Base-by-base conservation (phyloP, 2,888 invertebrate species). In the Scotopteryx bipunctaria region DNA sequence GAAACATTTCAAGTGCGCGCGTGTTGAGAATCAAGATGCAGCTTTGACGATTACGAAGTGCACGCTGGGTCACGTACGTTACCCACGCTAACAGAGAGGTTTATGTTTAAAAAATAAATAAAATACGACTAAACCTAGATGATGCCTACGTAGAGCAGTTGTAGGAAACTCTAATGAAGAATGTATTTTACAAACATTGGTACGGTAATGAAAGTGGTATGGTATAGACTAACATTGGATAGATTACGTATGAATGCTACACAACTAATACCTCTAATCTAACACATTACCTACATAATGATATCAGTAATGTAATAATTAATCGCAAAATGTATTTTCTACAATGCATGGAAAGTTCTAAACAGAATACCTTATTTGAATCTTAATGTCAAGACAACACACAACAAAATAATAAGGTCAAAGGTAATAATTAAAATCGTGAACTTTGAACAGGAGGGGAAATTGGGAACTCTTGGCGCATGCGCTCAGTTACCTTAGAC, bases 391-490 rank as follows among this genome's bases (percentile, higher is more conserved):
- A 43, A 44, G 21, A 33, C 11, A 49, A 40, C 45, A 42, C 44
- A 43, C 16, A 37, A 8, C 3, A 59, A 55, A 35, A 48, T 61
- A 47, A 40, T 62, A 66, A 66, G 64, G 67, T 64, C 59, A 51
- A 59, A 58, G 58, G 61, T 65, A 58, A 63, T 23, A 53, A 71
- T 71, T 67, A 61, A 40, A 45, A 50, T 51, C 19, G 13, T 64
- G 59, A 67, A 66, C 56, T 71, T 64, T 56, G 49, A 44, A 55
- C 55, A 57, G 57, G 54, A 69, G 71, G 72, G 72, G 68, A 64
- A 64, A 48, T 46, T 50, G 58, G 59, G 50, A 37, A 32, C 42
- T 44, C 42, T 62, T 54, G 37, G 67, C 80, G 81, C 81, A 81
- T 78, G 81, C 81, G 81, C 69, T 47, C 55, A 51, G 53, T 32